These are phyloP conservation scores for Pterois miles DNA, from an alignment of 2,797 vertebrate species.

Conservation along the genomic window DNA sequence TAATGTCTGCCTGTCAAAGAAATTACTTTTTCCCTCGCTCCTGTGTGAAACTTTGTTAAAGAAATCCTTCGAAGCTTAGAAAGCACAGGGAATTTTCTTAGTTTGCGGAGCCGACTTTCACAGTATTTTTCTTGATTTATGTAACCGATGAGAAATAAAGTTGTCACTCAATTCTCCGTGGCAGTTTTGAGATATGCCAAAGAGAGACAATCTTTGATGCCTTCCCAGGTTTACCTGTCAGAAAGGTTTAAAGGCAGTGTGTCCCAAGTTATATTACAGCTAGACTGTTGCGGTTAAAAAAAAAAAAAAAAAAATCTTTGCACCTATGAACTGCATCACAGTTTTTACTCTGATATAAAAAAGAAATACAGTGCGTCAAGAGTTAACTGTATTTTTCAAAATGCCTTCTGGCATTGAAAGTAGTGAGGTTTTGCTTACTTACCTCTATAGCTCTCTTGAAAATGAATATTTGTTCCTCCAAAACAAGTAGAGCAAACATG, in stretches of 20 bases:
- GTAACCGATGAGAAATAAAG: conserved; percentile 83
- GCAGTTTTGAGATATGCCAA: conserved; percentile 77
- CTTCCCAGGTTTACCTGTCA: conserved; percentile 75
- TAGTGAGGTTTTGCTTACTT: conserved; percentile 23
- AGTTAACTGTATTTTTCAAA: conserved; percentile 57
- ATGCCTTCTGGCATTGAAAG: conserved; percentile 22
- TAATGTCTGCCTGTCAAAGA: conserved; percentile 84
- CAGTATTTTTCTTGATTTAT: conserved; percentile 77
- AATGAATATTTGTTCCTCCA: conserved; percentile 48
- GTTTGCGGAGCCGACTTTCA: conserved; percentile 78
- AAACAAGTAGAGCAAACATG: conserved; percentile 36
- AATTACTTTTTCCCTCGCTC: conserved; percentile 80
- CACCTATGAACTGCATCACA: conserved; percentile 59
- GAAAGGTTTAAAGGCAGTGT: conserved; percentile 68
- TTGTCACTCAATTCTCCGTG: conserved; percentile 82
- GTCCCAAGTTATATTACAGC: conserved; percentile 60
- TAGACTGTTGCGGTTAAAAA: conserved; percentile 55
- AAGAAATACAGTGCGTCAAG: conserved; percentile 44
- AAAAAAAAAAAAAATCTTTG: conserved; percentile 39
- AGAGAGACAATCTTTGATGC: conserved; percentile 77
- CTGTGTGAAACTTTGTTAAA: conserved; percentile 80
- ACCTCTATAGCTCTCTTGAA: conserved; percentile 35
- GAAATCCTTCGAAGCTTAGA: conserved; percentile 75
- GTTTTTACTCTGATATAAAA: conserved; percentile 31
- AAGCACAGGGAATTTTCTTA: conserved; percentile 77